These are phyloP conservation scores for Narcine bancroftii DNA, from an alignment of 2,113 vertebrate genomes.

Conservation along the genomic window DNA sequence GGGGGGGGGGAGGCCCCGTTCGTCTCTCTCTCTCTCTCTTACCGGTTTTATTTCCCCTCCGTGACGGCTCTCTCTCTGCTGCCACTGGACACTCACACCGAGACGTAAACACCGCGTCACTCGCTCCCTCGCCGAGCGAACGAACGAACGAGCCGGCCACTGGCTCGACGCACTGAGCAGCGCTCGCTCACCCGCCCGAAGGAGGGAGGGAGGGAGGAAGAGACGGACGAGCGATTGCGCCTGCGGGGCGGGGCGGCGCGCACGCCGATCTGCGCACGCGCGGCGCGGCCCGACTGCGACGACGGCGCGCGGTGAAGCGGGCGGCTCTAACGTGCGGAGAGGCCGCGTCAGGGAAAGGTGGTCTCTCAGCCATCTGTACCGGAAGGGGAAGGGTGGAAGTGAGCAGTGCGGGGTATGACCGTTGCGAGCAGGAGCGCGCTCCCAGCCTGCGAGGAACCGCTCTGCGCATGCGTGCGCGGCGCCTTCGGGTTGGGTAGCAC, in stretches of 20 bases:
- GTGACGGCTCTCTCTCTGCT: conserved; percentile 33
- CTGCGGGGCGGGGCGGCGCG: background rate
- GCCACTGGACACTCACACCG: conserved; percentile 38
- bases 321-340: too few relatives aligned
- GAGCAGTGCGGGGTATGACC: background rate
- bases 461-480: background rate
- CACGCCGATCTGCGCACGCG: background rate
- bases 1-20: too few relatives aligned
- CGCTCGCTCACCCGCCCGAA: too few relatives aligned
- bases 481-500: too few relatives aligned
- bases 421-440: background rate
- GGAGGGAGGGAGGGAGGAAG: background rate
- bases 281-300: too few relatives aligned
- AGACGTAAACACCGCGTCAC: conserved; percentile 38
- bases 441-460: background rate
- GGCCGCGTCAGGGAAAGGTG: too few relatives aligned
- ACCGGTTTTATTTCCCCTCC: conserved; percentile 37
- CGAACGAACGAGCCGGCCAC: background rate
- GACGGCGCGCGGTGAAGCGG: too few relatives aligned
- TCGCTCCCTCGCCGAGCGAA: background rate
- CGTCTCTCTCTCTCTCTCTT: conserved; percentile 26
- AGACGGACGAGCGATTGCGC: background rate
- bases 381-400: too few relatives aligned
- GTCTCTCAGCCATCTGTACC: too few relatives aligned
- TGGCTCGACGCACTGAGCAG: too few relatives aligned